phyloP scores from a whole-genome alignment of 2,797 vertebrate species.

The Hozukius guyotensis region DNA sequence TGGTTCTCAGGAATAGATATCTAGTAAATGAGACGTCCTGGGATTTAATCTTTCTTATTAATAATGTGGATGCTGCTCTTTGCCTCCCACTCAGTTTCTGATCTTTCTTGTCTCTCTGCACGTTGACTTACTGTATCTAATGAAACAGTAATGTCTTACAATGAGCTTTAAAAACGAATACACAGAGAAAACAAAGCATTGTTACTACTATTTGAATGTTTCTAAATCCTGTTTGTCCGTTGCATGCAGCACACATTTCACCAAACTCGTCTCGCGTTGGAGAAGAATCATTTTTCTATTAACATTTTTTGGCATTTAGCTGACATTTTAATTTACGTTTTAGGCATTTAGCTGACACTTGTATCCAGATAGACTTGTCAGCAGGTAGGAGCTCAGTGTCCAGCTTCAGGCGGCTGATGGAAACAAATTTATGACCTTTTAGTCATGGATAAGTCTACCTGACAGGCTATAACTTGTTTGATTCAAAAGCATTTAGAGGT shows the following conservation, averaged over 20 bases:
- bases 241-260: not conserved
- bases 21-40: conserved; percentile 36
- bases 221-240: not conserved
- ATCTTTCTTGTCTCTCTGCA: not conserved
- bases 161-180: not conserved
- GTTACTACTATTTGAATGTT: not conserved
- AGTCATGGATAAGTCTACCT: not conserved
- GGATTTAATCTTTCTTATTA: conserved; percentile 34
- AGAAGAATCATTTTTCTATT: not conserved
- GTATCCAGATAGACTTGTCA: conserved; percentile 13
- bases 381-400: conserved; percentile 13
- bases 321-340: conserved; percentile 16
- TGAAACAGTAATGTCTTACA: not conserved
- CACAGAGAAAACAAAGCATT: not conserved
- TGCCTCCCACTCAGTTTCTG: conserved; percentile 8
- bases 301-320: conserved; percentile 4
- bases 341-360: conserved; percentile 15
- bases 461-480: not conserved
- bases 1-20: conserved; percentile 14
- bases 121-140: not conserved
- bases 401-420: not conserved
- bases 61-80: conserved; percentile 15
- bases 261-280: not conserved
- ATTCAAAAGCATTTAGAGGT: not conserved
- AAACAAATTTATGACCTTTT: conserved; percentile 9